Evolutionary conservation across 2,797 vertebrate genomes (phyloP).

Genomic region (Rhinatrema bivittatum): DNA sequence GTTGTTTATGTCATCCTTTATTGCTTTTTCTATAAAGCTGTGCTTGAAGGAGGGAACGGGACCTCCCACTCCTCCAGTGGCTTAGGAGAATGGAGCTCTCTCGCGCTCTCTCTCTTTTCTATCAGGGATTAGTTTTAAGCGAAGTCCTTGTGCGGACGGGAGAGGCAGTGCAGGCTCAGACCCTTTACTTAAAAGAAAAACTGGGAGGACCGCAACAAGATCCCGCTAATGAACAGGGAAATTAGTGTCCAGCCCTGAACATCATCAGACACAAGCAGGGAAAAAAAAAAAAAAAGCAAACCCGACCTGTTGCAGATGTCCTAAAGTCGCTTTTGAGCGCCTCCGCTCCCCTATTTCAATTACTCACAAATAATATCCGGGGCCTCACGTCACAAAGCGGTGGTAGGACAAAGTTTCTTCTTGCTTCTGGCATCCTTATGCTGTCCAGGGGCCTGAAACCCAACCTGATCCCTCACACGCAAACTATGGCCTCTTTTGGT

Average conservation of each 20-base stretch:
- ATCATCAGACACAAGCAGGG: not conserved
- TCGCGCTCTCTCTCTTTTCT: not conserved
- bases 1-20: constrained; percentile 24
- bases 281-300: too few relatives aligned
- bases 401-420: too few relatives aligned
- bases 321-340: too few relatives aligned
- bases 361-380: too few relatives aligned
- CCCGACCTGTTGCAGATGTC: too few relatives aligned
- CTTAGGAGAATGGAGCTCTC: not conserved
- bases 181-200: not conserved
- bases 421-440: too few relatives aligned
- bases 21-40: constrained; percentile 18
- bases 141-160: not conserved
- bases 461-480: too few relatives aligned
- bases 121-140: too few relatives aligned
- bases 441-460: too few relatives aligned
- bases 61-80: constrained; percentile 1
- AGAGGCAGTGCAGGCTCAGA: not conserved
- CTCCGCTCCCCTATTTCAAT: too few relatives aligned
- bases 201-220: constrained; percentile 3
- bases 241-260: not conserved
- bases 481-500: too few relatives aligned
- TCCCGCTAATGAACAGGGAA: not conserved
- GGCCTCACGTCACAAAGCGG: too few relatives aligned
- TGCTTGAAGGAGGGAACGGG: not conserved